Conservation (phyloP, 2,797 vertebrate genomes). For the Yasuhikotakia modesta region DNA sequence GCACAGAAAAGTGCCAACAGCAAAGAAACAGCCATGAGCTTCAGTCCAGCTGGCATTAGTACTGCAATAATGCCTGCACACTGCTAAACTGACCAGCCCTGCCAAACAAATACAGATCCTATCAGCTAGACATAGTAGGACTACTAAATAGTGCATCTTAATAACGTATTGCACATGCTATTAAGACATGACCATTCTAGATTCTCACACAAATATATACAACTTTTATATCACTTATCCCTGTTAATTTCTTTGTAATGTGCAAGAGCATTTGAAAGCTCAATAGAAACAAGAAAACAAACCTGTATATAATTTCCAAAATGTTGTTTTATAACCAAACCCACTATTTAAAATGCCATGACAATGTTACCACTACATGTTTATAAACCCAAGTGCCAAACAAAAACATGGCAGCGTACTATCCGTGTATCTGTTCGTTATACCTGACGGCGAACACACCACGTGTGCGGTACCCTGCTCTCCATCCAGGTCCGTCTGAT, state of each 20-base stretch:
- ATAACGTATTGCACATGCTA: background rate
- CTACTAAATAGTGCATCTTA: background rate
- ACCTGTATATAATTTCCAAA: too few species aligned
- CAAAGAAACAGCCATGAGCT: background rate
- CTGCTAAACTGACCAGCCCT: background rate
- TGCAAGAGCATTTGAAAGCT: too few species aligned
- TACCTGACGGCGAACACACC: constrained; percentile 84
- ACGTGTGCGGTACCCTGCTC: constrained; percentile 74
- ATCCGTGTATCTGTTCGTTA: background rate
- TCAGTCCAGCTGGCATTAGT: constrained; percentile 11
- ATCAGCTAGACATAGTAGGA: background rate
- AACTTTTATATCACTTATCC: too few species aligned
- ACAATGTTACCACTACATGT: too few species aligned
- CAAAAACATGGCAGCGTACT: background rate
- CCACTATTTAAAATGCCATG: background rate
- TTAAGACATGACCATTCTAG: background rate
- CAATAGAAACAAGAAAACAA: too few species aligned
- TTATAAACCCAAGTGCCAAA: too few species aligned
- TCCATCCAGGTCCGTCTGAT: constrained; percentile 72
- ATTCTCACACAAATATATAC: too few species aligned
- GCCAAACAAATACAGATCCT: background rate
- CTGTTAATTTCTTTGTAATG: too few species aligned
- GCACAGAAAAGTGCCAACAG: background rate
- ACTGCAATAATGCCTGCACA: background rate
- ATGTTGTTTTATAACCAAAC: too few species aligned